phyloP scores from a whole-genome alignment of 2,888 invertebrate genomes.

The Tetheella fluctuosa region DNA sequence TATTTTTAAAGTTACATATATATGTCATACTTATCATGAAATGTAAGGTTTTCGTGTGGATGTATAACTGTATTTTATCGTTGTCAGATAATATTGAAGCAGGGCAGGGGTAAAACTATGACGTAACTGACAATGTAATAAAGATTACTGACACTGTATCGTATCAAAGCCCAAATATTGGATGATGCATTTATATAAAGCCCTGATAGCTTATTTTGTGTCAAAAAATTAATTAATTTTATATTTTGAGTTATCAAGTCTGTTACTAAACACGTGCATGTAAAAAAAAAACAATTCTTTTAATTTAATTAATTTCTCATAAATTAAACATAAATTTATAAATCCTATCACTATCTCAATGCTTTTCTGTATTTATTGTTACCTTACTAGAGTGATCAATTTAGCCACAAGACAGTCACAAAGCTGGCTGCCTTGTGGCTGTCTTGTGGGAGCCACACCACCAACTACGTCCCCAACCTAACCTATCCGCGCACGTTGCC shows the following conservation, averaged over 20 bases:
- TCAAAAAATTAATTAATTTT: neutral
- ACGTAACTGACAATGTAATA: neutral
- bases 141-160: neutral
- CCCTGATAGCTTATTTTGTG: neutral
- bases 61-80: neutral
- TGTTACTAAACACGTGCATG: too few species aligned
- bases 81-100: neutral
- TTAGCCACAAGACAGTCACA: neutral
- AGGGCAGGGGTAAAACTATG: neutral
- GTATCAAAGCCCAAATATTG: neutral
- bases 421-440: too few species aligned
- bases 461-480: neutral
- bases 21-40: neutral
- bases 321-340: too few species aligned
- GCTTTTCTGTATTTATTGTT: too few species aligned
- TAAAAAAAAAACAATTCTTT: too few species aligned
- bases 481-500: constrained; percentile 1
- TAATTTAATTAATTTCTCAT: too few species aligned
- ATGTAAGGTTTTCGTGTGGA: neutral
- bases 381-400: too few species aligned
- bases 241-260: too few species aligned
- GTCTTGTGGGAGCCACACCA: neutral
- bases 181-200: neutral
- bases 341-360: too few species aligned
- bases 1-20: neutral